Base-by-base conservation (phyloP, 2,797 vertebrate species). In the Sarcoramphus papa region DNA sequence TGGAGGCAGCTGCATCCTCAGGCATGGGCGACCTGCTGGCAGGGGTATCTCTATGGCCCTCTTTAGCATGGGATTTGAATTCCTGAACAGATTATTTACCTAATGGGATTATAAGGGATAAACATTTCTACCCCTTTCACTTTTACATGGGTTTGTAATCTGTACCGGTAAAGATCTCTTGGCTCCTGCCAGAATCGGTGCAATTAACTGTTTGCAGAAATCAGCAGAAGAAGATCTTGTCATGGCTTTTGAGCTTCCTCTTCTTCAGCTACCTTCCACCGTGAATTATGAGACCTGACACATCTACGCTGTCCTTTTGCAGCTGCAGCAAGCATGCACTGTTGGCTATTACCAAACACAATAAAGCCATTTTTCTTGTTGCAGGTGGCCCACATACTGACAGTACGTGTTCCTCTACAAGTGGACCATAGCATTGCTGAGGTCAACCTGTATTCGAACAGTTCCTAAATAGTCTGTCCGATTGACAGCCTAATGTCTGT, bases 351-450 rank as follows among this genome's bases (percentile, higher is more conserved):
- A 30, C 18, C 62, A 53, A 63, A 74, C 10, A 67, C 50, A 81
- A 8, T 35, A 88, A 90, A 60, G 7, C 22, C 4, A 2, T 59
- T 72, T 92, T 41, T 85, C 78, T 82, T 54, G 9, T 94, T 95
- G 84, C 84, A 97, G 97, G 90, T 94, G 90, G 88, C 90, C 75
- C 41, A 60, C 51, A 4, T 48, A 82, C 59, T 95, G 86, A 92
- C 23, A 60, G 28, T 5, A n/a, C 2, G 0, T 23, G 15, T 63
- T 50, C n/a, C 31, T 78, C 67, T 50, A 40, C 79, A 82, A 51
- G 23, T 35, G 57, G 40, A 82, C 59, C 37, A 18, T 2, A 41
- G 47, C 23, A 9, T 60, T 63, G 9, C 53, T 62, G 69, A 83
- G 45, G 16, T 51, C 65, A 74, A 9, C 30, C 43, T 74, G 14